These are phyloP conservation scores for Papilio aristodemus DNA, from an alignment of 1,140 invertebrate genomes.

Conservation along the genomic window DNA sequence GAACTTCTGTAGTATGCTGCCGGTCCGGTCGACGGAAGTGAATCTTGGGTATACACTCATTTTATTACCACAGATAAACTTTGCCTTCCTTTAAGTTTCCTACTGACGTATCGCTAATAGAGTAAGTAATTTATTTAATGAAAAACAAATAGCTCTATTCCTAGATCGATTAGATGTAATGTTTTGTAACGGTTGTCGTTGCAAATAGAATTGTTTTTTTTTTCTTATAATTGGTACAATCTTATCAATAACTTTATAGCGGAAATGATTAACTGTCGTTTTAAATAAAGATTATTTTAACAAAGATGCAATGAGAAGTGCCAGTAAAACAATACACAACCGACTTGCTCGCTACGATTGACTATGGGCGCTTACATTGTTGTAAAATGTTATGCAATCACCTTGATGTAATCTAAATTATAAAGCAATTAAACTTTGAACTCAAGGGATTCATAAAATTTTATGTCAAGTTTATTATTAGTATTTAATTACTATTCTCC, in stretches of 20 bases:
- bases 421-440: constrained; percentile 13
- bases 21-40: neutral
- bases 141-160: constrained; percentile 11
- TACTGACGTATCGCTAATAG: neutral
- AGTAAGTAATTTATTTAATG: constrained; percentile 5
- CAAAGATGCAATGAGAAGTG: neutral
- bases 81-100: neutral
- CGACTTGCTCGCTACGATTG: neutral
- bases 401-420: neutral
- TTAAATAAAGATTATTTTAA: neutral
- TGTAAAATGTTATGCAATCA: constrained; percentile 11
- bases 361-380: neutral
- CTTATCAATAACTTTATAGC: neutral
- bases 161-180: neutral
- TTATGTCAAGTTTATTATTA: neutral
- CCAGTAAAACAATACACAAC: neutral
- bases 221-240: neutral
- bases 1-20: neutral
- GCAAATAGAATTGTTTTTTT: neutral
- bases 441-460: neutral
- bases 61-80: neutral
- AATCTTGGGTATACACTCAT: neutral
- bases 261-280: neutral
- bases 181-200: neutral
- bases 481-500: neutral